phyloP scores from a whole-genome alignment of 2,113 vertebrate species.

The Esox niger region DNA sequence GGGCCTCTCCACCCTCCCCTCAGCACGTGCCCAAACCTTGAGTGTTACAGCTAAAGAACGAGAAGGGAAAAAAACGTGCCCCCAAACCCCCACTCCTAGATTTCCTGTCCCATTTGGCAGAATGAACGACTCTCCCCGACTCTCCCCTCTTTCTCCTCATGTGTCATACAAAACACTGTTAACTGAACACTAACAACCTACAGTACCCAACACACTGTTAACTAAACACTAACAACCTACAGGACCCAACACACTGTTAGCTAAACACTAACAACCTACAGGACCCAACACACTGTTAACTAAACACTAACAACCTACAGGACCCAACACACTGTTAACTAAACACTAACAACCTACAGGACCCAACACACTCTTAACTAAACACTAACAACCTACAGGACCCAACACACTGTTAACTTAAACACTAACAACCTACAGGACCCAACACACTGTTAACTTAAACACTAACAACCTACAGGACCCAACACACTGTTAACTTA shows the following conservation, averaged over 20 bases:
- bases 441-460: no score
- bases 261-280: not conserved
- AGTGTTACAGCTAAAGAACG: not conserved
- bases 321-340: not conserved
- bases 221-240: not conserved
- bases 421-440: no score
- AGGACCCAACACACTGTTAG: not conserved
- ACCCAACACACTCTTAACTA: not conserved
- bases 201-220: not conserved
- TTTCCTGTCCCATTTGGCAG: slow-evolving; percentile 70
- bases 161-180: not conserved
- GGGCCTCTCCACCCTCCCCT: slow-evolving; percentile 9
- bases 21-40: slow-evolving; percentile 3
- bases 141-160: not conserved
- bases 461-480: no score
- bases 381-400: not conserved
- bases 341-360: no score
- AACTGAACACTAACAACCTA: not conserved
- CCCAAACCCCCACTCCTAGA: slow-evolving; percentile 20
- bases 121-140: slow-evolving; percentile 15
- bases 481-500: no score
- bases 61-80: slow-evolving; percentile 25
- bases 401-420: no score
- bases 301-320: not conserved
- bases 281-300: not conserved